These are phyloP conservation scores for Spilosoma lubricipeda DNA, from an alignment of 2,888 invertebrate genomes.

Conservation along the genomic window DNA sequence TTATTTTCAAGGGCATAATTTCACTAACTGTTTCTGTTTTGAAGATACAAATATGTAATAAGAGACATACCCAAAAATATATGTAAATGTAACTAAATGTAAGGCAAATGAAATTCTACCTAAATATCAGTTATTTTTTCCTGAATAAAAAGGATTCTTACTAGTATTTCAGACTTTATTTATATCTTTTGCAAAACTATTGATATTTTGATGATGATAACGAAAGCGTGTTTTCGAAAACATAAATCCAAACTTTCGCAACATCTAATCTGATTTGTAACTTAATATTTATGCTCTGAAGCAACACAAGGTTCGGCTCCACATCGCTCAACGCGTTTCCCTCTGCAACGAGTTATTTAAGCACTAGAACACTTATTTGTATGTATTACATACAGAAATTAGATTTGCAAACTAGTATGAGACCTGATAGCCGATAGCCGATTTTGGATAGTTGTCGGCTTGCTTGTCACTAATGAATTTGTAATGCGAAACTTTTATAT, in stretches of 20 bases:
- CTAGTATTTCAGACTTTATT: too few species aligned
- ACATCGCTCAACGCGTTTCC: slow-evolving; percentile 7
- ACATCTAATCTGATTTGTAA: background rate
- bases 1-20: too few species aligned
- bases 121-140: too few species aligned
- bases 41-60: too few species aligned
- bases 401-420: slow-evolving; percentile 61
- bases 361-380: slow-evolving; percentile 49
- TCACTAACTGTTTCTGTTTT: too few species aligned
- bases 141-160: too few species aligned
- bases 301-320: background rate
- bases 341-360: slow-evolving; percentile 16
- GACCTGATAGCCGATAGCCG: slow-evolving; percentile 60
- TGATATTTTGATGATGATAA: too few species aligned
- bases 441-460: slow-evolving; percentile 29
- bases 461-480: slow-evolving; percentile 33
- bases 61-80: too few species aligned
- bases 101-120: too few species aligned
- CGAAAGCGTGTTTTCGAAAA: too few species aligned
- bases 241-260: background rate
- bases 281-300: background rate
- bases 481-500: slow-evolving; percentile 41
- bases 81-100: too few species aligned
- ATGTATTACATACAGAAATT: slow-evolving; percentile 62
- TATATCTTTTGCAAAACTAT: too few species aligned